Percentiles rank a stretch among this genome's conserved stretches.
These are phyloP conservation scores for Boleophthalmus pectinirostris DNA, from an alignment of 2,113 vertebrate species.

Conservation along the genomic window DNA sequence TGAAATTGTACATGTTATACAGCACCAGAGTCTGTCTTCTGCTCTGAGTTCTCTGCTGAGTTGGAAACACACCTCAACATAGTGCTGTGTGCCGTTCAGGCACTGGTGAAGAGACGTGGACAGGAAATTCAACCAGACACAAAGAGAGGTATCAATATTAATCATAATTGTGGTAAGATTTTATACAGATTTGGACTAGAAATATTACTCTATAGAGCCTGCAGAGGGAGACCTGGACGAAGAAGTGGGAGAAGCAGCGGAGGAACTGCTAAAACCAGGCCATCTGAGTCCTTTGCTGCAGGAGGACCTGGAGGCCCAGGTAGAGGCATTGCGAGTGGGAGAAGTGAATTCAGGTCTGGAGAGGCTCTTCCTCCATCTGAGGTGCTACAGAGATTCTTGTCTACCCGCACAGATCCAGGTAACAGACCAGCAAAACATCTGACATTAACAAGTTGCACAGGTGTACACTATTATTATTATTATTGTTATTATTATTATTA, in stretches of 20 bases:
- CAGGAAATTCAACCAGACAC: conserved; percentile 50
- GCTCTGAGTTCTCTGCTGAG: conserved; percentile 81
- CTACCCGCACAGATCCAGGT: conserved; percentile 81
- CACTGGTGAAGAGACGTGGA: conserved; percentile 80
- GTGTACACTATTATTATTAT: not conserved
- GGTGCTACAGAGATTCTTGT: conserved; percentile 79
- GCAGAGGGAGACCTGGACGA: conserved; percentile 65
- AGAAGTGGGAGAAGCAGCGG: conserved; percentile 57
- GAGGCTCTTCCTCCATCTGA: conserved; percentile 81
- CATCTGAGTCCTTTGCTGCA: conserved; percentile 87
- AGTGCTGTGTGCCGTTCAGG: conserved; percentile 88
- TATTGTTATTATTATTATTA: too few relatives aligned
- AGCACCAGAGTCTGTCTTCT: conserved; percentile 72
- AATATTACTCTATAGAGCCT: conserved; percentile 49
- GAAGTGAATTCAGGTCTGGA: conserved; percentile 75
- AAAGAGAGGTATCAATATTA: conserved; percentile 57
- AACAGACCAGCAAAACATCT: conserved; percentile 8
- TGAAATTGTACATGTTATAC: conserved; percentile 8
- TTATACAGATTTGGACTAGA: not conserved
- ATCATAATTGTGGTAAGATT: not conserved
- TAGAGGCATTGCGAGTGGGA: conserved; percentile 80
- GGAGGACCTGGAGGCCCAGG: conserved; percentile 82
- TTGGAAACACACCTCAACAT: conserved; percentile 84
- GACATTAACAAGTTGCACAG: not conserved
- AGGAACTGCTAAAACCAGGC: conserved; percentile 81